Conservation (phyloP, 2,888 invertebrate genomes). For the Dasysyrphus tricinctus region DNA sequence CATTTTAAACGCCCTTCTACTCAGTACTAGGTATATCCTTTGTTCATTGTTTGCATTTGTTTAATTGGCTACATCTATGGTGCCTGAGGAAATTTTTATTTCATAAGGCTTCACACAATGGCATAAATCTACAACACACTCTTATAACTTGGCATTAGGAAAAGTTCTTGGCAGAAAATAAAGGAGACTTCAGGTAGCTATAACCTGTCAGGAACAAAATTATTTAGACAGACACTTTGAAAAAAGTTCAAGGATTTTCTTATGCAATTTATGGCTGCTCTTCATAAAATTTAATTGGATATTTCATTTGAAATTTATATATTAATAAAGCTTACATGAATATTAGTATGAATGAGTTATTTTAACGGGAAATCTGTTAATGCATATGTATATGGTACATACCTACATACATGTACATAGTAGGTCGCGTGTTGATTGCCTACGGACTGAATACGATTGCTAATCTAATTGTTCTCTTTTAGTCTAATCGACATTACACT, state of each 20-base stretch:
- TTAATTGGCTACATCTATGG: conserved; percentile 22
- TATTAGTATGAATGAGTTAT: background rate
- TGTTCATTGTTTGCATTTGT: conserved; percentile 38
- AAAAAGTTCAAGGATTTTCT: conserved; percentile 56
- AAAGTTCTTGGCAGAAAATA: conserved; percentile 23
- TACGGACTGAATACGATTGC: background rate
- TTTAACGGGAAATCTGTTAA: background rate
- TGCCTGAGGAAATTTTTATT: conserved; percentile 31
- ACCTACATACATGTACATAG: too few relatives aligned
- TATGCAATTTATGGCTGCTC: conserved; percentile 13
- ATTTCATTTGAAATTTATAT: conserved; percentile 20
- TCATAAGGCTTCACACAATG: conserved; percentile 50
- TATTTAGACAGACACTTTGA: conserved; percentile 29
- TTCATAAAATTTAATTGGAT: conserved; percentile 16
- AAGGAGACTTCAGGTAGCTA: conserved; percentile 33
- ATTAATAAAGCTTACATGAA: conserved; percentile 3
- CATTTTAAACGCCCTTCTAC: conserved; percentile 16
- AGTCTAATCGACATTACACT: conserved; percentile 7
- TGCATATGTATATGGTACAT: background rate
- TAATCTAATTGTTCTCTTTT: background rate
- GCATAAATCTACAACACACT: background rate
- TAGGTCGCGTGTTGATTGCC: background rate
- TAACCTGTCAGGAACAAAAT: conserved; percentile 31
- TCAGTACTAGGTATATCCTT: conserved; percentile 1
- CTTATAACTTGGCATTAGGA: conserved; percentile 34